Percentiles rank a stretch among this genome's conserved stretches.
Conservation (phyloP, 2,888 invertebrate species). For the Plebejus melissa region DNA sequence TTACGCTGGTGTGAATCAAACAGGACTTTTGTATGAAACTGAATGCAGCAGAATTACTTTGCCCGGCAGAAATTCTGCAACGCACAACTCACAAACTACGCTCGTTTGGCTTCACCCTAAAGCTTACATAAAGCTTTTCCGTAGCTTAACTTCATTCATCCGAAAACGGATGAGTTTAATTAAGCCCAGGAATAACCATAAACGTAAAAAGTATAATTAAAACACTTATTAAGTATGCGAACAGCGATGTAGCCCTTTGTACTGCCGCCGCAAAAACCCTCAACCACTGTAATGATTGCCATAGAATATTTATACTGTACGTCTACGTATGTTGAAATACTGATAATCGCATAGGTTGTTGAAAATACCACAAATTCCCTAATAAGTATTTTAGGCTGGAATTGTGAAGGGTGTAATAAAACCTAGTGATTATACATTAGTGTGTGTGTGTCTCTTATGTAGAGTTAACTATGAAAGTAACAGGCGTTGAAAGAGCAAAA, state of each 20-base stretch:
- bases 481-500: too few relatives aligned
- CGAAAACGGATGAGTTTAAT: slow-evolving; percentile 6
- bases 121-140: not conserved
- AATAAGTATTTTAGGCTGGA: too few relatives aligned
- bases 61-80: too few relatives aligned
- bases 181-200: slow-evolving; percentile 12
- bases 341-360: not conserved
- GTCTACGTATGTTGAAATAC: not conserved
- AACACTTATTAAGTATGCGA: slow-evolving; percentile 15
- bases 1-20: too few relatives aligned
- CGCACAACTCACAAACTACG: too few relatives aligned
- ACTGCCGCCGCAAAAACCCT: not conserved
- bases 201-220: slow-evolving; percentile 20
- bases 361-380: not conserved
- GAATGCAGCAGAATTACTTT: too few relatives aligned
- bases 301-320: slow-evolving; percentile 12
- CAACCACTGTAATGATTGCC: not conserved
- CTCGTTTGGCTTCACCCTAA: too few relatives aligned
- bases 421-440: too few relatives aligned
- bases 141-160: not conserved
- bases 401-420: too few relatives aligned
- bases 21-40: too few relatives aligned
- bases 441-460: too few relatives aligned
- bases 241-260: slow-evolving; percentile 4
- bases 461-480: too few relatives aligned